A percentile compares a stretch with the other conserved stretches of the same genome.
phyloP scores from a whole-genome alignment of 2,888 invertebrate genomes.

The Ennomos quercinarius region DNA sequence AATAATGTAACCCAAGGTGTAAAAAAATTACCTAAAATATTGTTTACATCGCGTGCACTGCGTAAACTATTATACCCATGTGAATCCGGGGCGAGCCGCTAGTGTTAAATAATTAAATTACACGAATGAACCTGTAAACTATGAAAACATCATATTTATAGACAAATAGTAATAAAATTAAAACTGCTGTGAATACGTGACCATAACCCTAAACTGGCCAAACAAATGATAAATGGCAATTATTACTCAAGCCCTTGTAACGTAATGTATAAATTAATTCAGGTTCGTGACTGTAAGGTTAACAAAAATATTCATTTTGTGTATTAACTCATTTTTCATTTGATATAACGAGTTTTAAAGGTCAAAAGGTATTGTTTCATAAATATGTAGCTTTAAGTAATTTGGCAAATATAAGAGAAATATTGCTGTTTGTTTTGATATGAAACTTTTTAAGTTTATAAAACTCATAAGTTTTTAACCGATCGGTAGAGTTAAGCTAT shows the following conservation, averaged over 20 bases:
- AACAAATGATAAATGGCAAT: constrained; percentile 24
- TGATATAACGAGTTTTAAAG: constrained; percentile 20
- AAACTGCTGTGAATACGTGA: background rate
- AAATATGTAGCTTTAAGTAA: constrained; percentile 6
- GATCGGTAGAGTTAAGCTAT: no score
- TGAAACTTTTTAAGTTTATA: no score
- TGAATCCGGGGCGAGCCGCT: no score
- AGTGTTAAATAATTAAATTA: no score
- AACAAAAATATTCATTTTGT: constrained; percentile 32
- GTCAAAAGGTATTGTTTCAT: constrained; percentile 24
- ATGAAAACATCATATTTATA: background rate
- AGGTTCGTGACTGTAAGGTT: constrained; percentile 29
- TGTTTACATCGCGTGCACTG: no score
- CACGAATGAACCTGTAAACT: background rate
- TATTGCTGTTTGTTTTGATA: no score
- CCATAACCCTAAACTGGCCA: constrained; percentile 5
- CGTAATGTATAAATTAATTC: constrained; percentile 29
- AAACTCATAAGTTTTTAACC: no score
- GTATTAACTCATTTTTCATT: constrained; percentile 30
- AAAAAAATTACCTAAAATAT: no score
- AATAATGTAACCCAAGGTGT: no score
- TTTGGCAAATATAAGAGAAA: no score
- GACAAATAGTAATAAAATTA: constrained; percentile 13
- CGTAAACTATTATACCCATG: no score
- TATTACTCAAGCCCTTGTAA: constrained; percentile 26